Base-by-base conservation (phyloP, 2,888 invertebrate species). In the Brachypterus glaber region DNA sequence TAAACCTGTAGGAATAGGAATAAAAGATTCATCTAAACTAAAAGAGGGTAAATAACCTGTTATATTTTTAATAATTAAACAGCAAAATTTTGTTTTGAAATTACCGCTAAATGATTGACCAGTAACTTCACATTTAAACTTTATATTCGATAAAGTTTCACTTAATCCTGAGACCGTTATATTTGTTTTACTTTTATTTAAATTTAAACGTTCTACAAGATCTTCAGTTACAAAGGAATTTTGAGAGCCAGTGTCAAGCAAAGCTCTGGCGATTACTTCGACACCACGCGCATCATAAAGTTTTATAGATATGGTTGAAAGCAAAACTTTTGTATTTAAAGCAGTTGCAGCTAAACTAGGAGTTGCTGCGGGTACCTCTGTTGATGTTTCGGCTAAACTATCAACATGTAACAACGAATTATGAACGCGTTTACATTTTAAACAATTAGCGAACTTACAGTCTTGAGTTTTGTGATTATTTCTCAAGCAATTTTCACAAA, bases 31-130 rank as follows among this genome's bases (percentile, higher is more conserved):
- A n/a, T 24, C n/a, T 24, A 24, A n/a, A 24, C 24, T 24, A 24
- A 24, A 24, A n/a, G 8, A 8, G 24, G 24, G 24, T n/a, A 24
- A 24, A n/a, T 24, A 24, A 7, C 24, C 24, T 8, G 24, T 24
- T 8, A 24, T 24, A 24, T n/a, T 24, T 24, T 24, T 24, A 24
- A 24, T n/a, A 24, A 24, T 24, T n/a, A 24, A 24, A 24, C 24
- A 24, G 7, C 8, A 24, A 8, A 24, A 24, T 24, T 24, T 7
- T 8, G 24, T n/a, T 7, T n/a, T 24, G 12, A n/a, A n/a, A n/a
- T n/a, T n/a, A n/a, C n/a, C n/a, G n/a, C n/a, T n/a, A n/a, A n/a
- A n/a, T n/a, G n/a, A n/a, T n/a, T n/a, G n/a, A n/a, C n/a, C n/a
- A n/a, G n/a, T n/a, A n/a, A n/a, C n/a, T n/a, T n/a, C n/a, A 24